These are phyloP conservation scores for Centrocercus urophasianus DNA, from an alignment of 2,113 vertebrate species.

Conservation along the genomic window DNA sequence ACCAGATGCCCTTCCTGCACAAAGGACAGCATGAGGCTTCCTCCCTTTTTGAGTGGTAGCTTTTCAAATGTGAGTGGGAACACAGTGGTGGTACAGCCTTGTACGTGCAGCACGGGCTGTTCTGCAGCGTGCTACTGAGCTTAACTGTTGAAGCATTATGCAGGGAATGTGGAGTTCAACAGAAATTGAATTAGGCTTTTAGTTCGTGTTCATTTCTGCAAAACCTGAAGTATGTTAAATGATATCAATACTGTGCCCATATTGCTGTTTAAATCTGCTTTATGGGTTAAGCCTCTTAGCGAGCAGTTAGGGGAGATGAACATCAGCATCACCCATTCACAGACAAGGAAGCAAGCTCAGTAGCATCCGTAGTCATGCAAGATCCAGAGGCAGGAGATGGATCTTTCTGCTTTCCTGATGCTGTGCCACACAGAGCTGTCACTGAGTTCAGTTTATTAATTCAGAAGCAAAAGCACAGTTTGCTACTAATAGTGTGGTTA, in stretches of 20 bases:
- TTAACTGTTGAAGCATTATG: neutral
- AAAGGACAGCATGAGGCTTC: neutral
- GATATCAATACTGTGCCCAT: neutral
- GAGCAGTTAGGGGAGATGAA: neutral
- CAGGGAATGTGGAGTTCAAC: neutral
- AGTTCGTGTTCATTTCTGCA: neutral
- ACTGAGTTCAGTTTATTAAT: neutral
- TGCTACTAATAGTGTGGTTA: neutral
- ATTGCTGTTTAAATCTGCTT: neutral
- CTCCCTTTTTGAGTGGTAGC: neutral
- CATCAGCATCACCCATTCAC: slow-evolving; percentile 10
- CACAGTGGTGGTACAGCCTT: neutral
- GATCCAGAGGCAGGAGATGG: neutral
- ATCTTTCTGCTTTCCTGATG: neutral
- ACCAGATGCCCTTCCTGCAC: neutral
- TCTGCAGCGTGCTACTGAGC: accelerated
- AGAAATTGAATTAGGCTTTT: neutral
- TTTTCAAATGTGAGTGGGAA: neutral
- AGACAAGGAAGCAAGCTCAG: neutral
- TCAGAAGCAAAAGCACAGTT: neutral
- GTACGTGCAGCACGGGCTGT: neutral
- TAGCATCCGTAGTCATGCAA: neutral
- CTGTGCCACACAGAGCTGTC: neutral
- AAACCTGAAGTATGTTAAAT: neutral
- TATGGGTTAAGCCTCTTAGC: slow-evolving; percentile 32